Base-by-base conservation (phyloP, 2,113 vertebrate species). In the Etheostoma cragini region DNA sequence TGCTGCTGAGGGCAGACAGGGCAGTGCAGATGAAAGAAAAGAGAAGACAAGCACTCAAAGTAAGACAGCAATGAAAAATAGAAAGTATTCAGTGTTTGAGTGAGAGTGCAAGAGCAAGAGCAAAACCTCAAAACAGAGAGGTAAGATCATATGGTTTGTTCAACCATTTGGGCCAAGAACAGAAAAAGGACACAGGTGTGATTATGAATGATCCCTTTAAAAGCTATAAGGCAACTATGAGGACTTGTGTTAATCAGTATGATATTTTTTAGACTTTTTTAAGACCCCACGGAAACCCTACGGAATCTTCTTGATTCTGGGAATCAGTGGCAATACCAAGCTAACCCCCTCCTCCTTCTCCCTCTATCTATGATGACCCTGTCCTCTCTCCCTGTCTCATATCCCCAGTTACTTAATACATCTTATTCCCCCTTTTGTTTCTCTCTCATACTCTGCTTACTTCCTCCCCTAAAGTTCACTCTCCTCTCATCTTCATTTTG, bases 1-100 rank as follows among this genome's bases (percentile, higher is more conserved):
- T 86, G 78, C 60, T 47, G 77, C 82, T 70, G 75, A 85, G 88
- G 81, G 76, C 77, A 86, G 81, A 80, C 61, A 33, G 87, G 82
- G 68, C 83, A 84, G 67, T 6, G 47, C 70, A 56, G 72, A 88
- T 83, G 74, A 88, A 82, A 84, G 82, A 78, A 50, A 46, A 72
- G 50, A 72, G 52, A 81, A 79, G 78, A 80, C 60, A 81, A 72
- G 61, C 64, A 42, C 74, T 76, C 61, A 71, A 53, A 81, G 60
- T 82, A 72, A 74, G 78, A 87, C 47, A 78, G 78, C 14, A 57
- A 30, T 30, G 30, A 30, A 83, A 64, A 82, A 72, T 66, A 69
- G 38, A 53, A 10, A 82, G 47, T 19, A 54, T 2, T 35, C 14
- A 42, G 45, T 53, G 11, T 49, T 60, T 68, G 26, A 67, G 16